Percentiles rank a stretch among this genome's conserved stretches.
phyloP scores from a whole-genome alignment of 2,888 invertebrate species.

The Cactoblastis cactorum region DNA sequence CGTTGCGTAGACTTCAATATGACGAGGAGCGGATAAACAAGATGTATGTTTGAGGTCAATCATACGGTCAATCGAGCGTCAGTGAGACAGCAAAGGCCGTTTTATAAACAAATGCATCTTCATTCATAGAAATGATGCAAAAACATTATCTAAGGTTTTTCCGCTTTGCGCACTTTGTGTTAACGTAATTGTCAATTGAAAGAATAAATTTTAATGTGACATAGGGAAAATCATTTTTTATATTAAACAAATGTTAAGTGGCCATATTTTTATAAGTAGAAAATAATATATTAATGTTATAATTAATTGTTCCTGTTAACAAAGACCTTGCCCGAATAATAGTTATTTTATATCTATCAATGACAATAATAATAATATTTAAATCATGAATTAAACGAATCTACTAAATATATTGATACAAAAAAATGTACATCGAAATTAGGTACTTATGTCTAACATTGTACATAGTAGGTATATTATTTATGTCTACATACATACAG shows the following conservation, averaged over 20 bases:
- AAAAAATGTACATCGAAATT: no score
- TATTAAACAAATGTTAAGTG: conserved; percentile 24
- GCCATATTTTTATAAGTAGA: conserved; percentile 40
- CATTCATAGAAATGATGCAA: conserved; percentile 1
- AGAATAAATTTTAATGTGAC: no score
- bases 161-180: background rate
- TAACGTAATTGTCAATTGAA: no score
- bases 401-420: no score
- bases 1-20: background rate
- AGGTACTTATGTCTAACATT: no score
- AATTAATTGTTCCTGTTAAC: conserved; percentile 24
- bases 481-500: no score
- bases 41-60: conserved; percentile 1
- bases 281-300: conserved; percentile 18
- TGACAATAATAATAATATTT: no score
- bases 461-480: no score
- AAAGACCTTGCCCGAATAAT: conserved; percentile 34
- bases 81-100: conserved; percentile 4
- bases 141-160: background rate
- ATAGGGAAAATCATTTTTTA: background rate
- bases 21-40: background rate
- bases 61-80: background rate
- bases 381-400: no score
- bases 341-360: background rate
- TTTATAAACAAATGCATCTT: conserved; percentile 2